Percentiles rank a stretch among this genome's conserved stretches.
Evolutionary conservation across 2,113 vertebrate genomes (phyloP).

Genomic region (Eretmochelys imbricata): DNA sequence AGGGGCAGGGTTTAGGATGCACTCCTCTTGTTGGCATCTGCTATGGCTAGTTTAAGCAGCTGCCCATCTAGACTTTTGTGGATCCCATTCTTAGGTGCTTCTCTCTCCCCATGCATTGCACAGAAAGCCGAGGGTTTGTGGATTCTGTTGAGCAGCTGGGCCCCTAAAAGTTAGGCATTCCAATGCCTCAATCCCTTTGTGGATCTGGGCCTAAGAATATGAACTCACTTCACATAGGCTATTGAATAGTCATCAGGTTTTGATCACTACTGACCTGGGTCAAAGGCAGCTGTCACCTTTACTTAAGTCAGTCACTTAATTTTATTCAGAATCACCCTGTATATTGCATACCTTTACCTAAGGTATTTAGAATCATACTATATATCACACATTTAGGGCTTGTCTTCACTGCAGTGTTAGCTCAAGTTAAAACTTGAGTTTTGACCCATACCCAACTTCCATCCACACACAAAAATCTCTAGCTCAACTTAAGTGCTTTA

Average conservation of each 20-base stretch:
- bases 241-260: not conserved
- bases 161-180: not conserved
- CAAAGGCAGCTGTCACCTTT: not conserved
- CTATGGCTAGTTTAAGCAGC: too few species aligned
- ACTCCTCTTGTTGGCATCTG: too few species aligned
- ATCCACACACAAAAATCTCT: not conserved
- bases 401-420: not conserved
- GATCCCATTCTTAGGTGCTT: too few species aligned
- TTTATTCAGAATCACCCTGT: not conserved
- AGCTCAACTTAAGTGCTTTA: not conserved
- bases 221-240: not conserved
- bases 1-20: too few species aligned
- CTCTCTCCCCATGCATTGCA: too few species aligned
- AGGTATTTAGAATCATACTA: not conserved
- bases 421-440: not conserved
- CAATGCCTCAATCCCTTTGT: too few species aligned
- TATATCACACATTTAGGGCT: not conserved
- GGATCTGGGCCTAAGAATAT: not conserved
- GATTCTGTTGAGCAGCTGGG: not conserved
- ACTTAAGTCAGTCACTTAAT: not conserved
- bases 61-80: too few species aligned
- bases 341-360: not conserved
- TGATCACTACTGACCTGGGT: not conserved
- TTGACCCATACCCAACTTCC: not conserved
- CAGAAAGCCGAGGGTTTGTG: too few species aligned